Base-by-base conservation (phyloP, 2,888 invertebrate genomes). In the Troides aeacus region DNA sequence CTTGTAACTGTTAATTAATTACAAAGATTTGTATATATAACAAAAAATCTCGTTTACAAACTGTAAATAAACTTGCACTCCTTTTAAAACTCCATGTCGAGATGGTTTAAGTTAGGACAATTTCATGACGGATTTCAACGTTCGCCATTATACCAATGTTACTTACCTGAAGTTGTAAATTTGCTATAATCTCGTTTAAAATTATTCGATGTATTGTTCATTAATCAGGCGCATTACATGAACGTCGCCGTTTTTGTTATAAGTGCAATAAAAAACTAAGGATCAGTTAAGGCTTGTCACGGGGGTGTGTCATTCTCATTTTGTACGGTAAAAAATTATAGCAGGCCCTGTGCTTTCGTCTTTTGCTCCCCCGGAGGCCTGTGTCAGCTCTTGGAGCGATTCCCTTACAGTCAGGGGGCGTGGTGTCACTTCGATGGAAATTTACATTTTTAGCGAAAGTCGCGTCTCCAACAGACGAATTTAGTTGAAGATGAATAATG, bases 401-500 rank as follows among this genome's bases (percentile, higher is more conserved):
- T 77, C 77, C 60, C 76, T 72, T 66, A 72, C 78, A 77, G 78
- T 76, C 78, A 78, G 83, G 82, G 84, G 90, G 90, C 90, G 90
- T 88, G 89, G 86, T 87, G 84, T 84, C 86, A 84, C 84, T 86
- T 85, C 84, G 83, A 84, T 81, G 79, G 78, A 79, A 86, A 92
- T 91, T 92, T 91, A 90, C 91, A 92, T 91, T 88, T 91, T 91
- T 87, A 89, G 90, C 88, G 88, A 86, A 87, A 89, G 86, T 86
- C 88, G 85, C 87, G 92, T 90, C 91, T 75, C 74, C 73, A 77
- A 76, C 91, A 91, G 90, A 90, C 87, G 83, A 84, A 89, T 88
- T 87, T 83, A 78, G 81, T 78, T 77, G 73, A 83, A 87, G 88
- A 90, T 87, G 87, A 85, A 90, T 90, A 90, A 87, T 88, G 84